Percentiles rank a stretch among this genome's conserved stretches.
These are phyloP conservation scores for Thunnus thynnus DNA, from an alignment of 2,113 vertebrate species.

Conservation along the genomic window DNA sequence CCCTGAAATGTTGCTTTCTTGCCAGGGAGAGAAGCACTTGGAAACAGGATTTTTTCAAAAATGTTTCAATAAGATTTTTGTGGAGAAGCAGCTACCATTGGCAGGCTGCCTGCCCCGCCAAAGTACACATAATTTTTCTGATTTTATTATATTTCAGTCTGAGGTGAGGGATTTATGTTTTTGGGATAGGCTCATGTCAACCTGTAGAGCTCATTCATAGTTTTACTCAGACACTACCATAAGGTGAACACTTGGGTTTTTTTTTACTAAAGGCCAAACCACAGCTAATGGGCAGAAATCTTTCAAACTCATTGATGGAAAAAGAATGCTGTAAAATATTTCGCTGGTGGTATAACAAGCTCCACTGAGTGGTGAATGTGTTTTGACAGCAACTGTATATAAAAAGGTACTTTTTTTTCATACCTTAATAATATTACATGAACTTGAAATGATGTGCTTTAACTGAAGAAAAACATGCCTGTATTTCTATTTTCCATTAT, in stretches of 20 bases:
- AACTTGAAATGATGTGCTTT: not conserved
- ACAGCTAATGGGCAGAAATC: too few species aligned
- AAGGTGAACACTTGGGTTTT: not conserved
- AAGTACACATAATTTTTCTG: not conserved
- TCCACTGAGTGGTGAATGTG: too few species aligned
- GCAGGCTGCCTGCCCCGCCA: not conserved
- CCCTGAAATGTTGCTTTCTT: conserved; percentile 29
- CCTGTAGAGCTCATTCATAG: not conserved
- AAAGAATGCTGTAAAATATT: too few species aligned
- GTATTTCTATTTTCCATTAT: not conserved
- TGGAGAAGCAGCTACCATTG: not conserved
- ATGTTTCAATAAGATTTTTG: conserved; percentile 17
- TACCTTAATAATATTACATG: too few species aligned
- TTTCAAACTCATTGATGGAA: too few species aligned
- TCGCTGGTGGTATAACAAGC: too few species aligned
- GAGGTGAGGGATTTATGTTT: not conserved
- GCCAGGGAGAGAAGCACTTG: conserved; percentile 21
- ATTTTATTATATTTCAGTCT: not conserved
- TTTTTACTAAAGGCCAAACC: too few species aligned
- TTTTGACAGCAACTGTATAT: too few species aligned
- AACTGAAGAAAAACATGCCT: not conserved
- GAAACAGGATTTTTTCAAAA: conserved; percentile 9
- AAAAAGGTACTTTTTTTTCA: not conserved
- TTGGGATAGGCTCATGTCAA: not conserved
- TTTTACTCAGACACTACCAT: not conserved